A percentile compares a stretch with the other conserved stretches of the same genome.
Conservation (phyloP, 1,140 invertebrate genomes). For the Meloidogyne chitwoodi region DNA sequence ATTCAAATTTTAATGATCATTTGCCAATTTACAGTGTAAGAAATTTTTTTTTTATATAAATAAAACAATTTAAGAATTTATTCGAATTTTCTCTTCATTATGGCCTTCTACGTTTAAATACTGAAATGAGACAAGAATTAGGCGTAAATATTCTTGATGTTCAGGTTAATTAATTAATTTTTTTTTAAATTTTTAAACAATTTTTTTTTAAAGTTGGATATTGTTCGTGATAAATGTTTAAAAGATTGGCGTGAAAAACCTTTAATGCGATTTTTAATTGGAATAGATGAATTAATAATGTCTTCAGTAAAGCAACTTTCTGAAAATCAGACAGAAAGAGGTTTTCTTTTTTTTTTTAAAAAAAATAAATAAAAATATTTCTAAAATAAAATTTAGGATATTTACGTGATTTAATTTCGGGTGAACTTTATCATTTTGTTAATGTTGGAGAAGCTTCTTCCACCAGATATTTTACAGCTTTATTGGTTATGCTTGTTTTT, state of each 20-base stretch:
- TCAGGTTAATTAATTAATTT: slow-evolving; percentile 26
- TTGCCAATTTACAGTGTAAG: slow-evolving; percentile 6
- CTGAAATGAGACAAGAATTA: slow-evolving; percentile 62
- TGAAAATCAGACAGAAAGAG: slow-evolving; percentile 72
- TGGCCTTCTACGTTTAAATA: slow-evolving; percentile 84
- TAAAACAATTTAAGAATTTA: slow-evolving; percentile 69
- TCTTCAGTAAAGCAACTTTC: slow-evolving; percentile 83
- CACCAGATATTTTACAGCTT: slow-evolving; percentile 81
- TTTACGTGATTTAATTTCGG: slow-evolving; percentile 84
- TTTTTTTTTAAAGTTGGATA: slow-evolving; percentile 35
- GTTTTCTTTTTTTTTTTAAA: slow-evolving; percentile 16
- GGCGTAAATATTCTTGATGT: slow-evolving; percentile 32
- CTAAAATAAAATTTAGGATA: slow-evolving; percentile 75
- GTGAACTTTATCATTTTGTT: slow-evolving; percentile 97
- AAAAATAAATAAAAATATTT: slow-evolving; percentile 66
- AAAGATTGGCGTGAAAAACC: slow-evolving; percentile 32
- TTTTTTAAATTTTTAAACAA: neutral
- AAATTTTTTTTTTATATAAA: neutral
- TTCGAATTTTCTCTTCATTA: slow-evolving; percentile 96
- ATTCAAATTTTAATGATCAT: neutral
- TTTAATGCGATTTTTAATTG: slow-evolving; percentile 38
- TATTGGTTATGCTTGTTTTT: slow-evolving; percentile 95
- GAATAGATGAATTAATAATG: slow-evolving; percentile 24
- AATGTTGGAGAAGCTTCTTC: slow-evolving; percentile 89
- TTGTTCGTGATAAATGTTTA: slow-evolving; percentile 35